Evolutionary conservation across 1,140 invertebrate genomes (phyloP).

Genomic region (Aphaenogaster floridana): DNA sequence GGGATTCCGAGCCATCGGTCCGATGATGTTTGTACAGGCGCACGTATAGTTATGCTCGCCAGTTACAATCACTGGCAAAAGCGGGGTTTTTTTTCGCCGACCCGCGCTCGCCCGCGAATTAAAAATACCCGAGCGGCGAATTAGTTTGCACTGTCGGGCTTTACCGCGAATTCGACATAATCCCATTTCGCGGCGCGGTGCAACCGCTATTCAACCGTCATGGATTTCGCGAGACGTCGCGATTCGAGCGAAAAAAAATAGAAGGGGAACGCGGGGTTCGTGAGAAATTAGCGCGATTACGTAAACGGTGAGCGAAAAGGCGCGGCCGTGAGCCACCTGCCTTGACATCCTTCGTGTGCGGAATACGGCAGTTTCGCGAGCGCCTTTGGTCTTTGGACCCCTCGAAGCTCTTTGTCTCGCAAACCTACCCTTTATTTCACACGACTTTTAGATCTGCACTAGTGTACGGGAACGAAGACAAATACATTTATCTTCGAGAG

Average conservation of each 20-base stretch:
- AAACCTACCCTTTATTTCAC: not conserved
- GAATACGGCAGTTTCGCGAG: not conserved
- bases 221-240: conserved; percentile 38
- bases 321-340: not conserved
- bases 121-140: conserved; percentile 38
- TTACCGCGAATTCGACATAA: conserved; percentile 36
- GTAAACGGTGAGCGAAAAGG: conserved; percentile 13
- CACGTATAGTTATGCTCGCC: conserved; percentile 26
- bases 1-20: conserved; percentile 65
- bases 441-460: not conserved
- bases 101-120: conserved; percentile 16
- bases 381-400: not conserved
- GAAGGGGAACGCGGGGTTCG: not conserved
- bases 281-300: conserved; percentile 23
- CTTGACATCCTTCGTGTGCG: conserved; percentile 28
- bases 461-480: not conserved
- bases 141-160: conserved; percentile 18
- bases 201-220: not conserved
- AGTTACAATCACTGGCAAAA: conserved; percentile 36
- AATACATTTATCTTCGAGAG: not conserved
- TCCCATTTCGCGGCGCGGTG: conserved; percentile 15
- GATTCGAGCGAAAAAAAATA: too few relatives aligned
- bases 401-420: not conserved
- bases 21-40: conserved; percentile 66
- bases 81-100: not conserved